These are phyloP conservation scores for Discoglossus pictus DNA, from an alignment of 2,797 vertebrate species.

Conservation along the genomic window DNA sequence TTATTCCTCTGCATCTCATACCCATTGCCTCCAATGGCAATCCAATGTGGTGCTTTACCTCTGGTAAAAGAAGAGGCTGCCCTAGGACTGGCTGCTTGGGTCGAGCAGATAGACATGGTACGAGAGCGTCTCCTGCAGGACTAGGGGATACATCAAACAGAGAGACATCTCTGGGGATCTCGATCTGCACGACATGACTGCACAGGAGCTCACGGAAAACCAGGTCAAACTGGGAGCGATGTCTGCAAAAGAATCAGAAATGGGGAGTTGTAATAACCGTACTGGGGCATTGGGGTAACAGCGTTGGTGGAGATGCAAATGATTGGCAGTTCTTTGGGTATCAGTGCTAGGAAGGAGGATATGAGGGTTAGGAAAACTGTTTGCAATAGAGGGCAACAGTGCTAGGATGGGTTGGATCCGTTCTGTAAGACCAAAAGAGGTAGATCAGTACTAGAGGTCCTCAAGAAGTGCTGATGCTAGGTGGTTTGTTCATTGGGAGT, in stretches of 20 bases:
- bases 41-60: too few relatives aligned
- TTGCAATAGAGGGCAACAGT: background rate
- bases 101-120: conserved; percentile 53
- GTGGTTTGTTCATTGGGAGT: too few relatives aligned
- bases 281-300: too few relatives aligned
- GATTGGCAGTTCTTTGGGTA: too few relatives aligned
- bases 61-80: conserved; percentile 58
- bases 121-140: conserved; percentile 57
- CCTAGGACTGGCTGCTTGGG: conserved; percentile 52
- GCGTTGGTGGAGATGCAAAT: too few relatives aligned
- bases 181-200: conserved; percentile 64
- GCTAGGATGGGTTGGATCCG: too few relatives aligned
- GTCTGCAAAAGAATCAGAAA: conserved; percentile 60
- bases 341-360: too few relatives aligned
- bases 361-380: background rate
- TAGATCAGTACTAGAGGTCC: background rate
- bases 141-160: conserved; percentile 79
- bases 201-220: conserved; percentile 69
- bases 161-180: conserved; percentile 65
- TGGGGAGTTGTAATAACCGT: too few relatives aligned
- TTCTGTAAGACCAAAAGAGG: background rate
- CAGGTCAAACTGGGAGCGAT: conserved; percentile 74
- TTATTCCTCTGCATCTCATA: too few relatives aligned
- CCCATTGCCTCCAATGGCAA: too few relatives aligned
- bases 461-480: too few relatives aligned